These are phyloP conservation scores for Xenops minutus DNA, from an alignment of 2,797 vertebrate genomes.

Conservation along the genomic window DNA sequence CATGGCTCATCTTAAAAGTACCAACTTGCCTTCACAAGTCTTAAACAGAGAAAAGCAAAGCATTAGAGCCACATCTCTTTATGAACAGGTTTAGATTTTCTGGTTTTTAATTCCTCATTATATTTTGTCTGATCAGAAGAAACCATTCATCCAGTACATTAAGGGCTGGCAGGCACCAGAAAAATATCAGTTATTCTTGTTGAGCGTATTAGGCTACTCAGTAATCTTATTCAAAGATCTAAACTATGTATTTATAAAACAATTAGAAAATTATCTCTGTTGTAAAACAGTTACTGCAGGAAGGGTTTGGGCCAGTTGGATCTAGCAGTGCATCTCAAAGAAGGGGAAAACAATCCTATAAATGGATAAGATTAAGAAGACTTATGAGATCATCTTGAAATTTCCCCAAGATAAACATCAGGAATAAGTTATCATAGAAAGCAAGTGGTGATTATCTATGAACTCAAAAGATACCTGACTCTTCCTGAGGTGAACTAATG, in stretches of 20 bases:
- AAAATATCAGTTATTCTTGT: slow-evolving; percentile 4
- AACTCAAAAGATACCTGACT: not conserved
- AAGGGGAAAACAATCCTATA: slow-evolving; percentile 35
- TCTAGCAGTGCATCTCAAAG: not conserved
- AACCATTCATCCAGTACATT: not conserved
- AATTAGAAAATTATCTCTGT: not conserved
- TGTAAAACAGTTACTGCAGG: slow-evolving; percentile 19
- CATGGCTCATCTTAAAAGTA: not conserved
- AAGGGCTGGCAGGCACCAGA: not conserved
- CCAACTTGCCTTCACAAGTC: not conserved
- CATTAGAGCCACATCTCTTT: not conserved
- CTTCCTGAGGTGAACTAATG: not conserved
- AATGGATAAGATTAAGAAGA: slow-evolving; percentile 29
- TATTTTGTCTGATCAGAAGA: slow-evolving; percentile 8
- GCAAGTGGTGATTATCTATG: not conserved
- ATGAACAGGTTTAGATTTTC: not conserved
- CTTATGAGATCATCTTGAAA: slow-evolving; percentile 47
- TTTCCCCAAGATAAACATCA: slow-evolving; percentile 38
- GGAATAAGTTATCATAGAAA: slow-evolving; percentile 1
- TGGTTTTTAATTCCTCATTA: not conserved
- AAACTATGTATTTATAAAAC: slow-evolving; percentile 35
- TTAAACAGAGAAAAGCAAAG: not conserved
- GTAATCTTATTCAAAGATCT: slow-evolving; percentile 35
- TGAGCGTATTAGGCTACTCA: not conserved
- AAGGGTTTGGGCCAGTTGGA: slow-evolving; percentile 10